A percentile compares a stretch with the other conserved stretches of the same genome.
Conservation (phyloP, 2,888 invertebrate species). For the Coecobrya sp. region DNA sequence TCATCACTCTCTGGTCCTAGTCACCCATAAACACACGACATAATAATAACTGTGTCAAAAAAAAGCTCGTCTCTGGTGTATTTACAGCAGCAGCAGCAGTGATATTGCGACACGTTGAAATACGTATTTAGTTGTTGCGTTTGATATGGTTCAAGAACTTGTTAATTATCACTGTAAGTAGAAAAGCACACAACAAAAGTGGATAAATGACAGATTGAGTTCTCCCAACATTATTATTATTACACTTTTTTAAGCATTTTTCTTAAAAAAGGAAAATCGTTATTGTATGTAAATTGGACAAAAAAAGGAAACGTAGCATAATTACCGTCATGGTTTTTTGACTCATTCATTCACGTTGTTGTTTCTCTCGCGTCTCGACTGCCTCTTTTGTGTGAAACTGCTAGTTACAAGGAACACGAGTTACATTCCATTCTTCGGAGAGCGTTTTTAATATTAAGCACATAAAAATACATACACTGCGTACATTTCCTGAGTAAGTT, state of each 20-base stretch:
- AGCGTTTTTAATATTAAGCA: neutral
- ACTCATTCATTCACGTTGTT: slow-evolving; percentile 20
- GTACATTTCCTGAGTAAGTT: slow-evolving; percentile 33
- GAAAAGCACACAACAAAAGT: slow-evolving; percentile 34
- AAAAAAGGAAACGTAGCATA: slow-evolving; percentile 25
- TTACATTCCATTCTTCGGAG: neutral
- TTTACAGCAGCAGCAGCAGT: neutral
- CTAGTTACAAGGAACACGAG: neutral
- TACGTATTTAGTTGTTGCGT: neutral
- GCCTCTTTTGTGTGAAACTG: slow-evolving; percentile 15
- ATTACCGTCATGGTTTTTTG: slow-evolving; percentile 34
- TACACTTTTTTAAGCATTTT: slow-evolving; percentile 1
- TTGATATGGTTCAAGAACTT: slow-evolving; percentile 11
- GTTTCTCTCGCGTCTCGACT: neutral
- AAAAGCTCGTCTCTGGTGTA: neutral
- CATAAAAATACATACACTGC: slow-evolving; percentile 44
- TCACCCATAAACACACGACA: slow-evolving; percentile 8
- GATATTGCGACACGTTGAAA: neutral
- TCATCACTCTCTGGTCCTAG: slow-evolving; percentile 6
- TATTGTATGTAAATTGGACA: slow-evolving; percentile 39
- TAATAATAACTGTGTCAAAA: slow-evolving; percentile 34
- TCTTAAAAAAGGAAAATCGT: slow-evolving; percentile 31
- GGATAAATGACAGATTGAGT: slow-evolving; percentile 56
- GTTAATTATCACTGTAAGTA: slow-evolving; percentile 13
- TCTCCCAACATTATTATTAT: neutral